A percentile compares a stretch with the other conserved stretches of the same genome.
Evolutionary conservation across 2,113 vertebrate species (phyloP).

Genomic region (Seriola rivoliana): DNA sequence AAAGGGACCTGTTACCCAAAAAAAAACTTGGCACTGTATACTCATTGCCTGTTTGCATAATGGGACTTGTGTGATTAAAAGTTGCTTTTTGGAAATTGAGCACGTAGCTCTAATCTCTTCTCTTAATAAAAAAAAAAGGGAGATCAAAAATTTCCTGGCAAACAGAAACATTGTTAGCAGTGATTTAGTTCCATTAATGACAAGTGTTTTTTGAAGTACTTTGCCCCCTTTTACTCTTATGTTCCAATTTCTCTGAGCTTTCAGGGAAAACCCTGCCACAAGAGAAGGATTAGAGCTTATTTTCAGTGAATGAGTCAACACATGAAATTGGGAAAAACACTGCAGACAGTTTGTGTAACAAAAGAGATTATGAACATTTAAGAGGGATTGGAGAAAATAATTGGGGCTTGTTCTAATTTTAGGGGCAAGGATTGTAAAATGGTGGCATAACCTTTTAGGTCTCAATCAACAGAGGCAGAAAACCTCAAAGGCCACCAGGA

Average conservation of each 20-base stretch:
- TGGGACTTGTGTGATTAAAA: slow-evolving; percentile 42
- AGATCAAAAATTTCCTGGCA: slow-evolving; percentile 47
- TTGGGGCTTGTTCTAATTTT: slow-evolving; percentile 74
- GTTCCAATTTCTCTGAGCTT: slow-evolving; percentile 68
- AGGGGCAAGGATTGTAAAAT: slow-evolving; percentile 52
- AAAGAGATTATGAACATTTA: slow-evolving; percentile 83
- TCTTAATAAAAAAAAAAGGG: slow-evolving; percentile 22
- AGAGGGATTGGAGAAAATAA: slow-evolving; percentile 79
- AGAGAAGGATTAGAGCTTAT: slow-evolving; percentile 81
- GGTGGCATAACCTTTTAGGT: slow-evolving; percentile 48
- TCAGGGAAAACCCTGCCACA: slow-evolving; percentile 70
- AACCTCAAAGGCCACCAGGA: slow-evolving; percentile 23
- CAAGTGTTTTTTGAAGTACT: slow-evolving; percentile 68
- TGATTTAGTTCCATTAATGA: slow-evolving; percentile 59
- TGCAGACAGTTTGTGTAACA: slow-evolving; percentile 79
- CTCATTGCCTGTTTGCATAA: slow-evolving; percentile 30
- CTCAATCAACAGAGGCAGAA: slow-evolving; percentile 35
- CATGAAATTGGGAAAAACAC: slow-evolving; percentile 66
- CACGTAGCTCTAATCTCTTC: slow-evolving; percentile 43
- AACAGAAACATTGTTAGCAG: slow-evolving; percentile 53
- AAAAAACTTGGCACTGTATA: slow-evolving; percentile 32
- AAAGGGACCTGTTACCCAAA: background rate
- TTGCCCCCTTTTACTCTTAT: slow-evolving; percentile 61
- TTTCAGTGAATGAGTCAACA: slow-evolving; percentile 79
- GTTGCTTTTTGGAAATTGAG: slow-evolving; percentile 46